Evolutionary conservation across 2,797 vertebrate species (phyloP), one percentile per base, ranked within the genome.

Genomic region (Eleutherodactylus coqui): DNA sequence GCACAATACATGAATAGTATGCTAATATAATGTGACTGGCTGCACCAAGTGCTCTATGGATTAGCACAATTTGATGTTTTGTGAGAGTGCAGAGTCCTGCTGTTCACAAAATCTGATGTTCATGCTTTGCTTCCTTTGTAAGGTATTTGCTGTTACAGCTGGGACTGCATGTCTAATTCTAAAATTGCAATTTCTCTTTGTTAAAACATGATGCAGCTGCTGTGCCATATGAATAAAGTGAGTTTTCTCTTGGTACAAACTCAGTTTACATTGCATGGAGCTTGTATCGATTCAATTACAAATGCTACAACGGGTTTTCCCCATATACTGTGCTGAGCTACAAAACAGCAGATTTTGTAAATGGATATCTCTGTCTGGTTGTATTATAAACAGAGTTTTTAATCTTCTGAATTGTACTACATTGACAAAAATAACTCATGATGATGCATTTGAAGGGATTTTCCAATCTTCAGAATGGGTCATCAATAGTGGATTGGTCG

Each of bases 131-230:
- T 36, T 76, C 47, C 53, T 82, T 29, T 82, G 45, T 64, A 86
- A 55, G n/a, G 70, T 36, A 77, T 53, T 82, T 70, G 34, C 47
- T 45, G 17, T 75, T 47, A 82, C 72, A 86, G 73, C 79, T 82
- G 72, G 47, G 32, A 47, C 79, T 34, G n/a, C 60, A 70, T 77
- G 79, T 70, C 13, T 51, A 82, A 82, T 82, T 51, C 21, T 53
- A 27, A 76, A 82, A 77, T 67, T 45, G 27, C 60, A 62, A 75
- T 81, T 86, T 64, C 67, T 47, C 4, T 86, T 60, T 75, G 77
- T 75, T 75, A 49, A 75, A 80, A 76, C 58, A 45, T 38, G 24
- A 27, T 82, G 72, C 72, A 77, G 43, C 79, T 76, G 73, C 72
- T 82, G 45, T 47, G 34, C n/a, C 47, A 53, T 53, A 53, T 21